These are phyloP conservation scores for Rhopilema esculentum DNA, from an alignment of 30 jellyfish, hydroid and myxozoan genomes.

Conservation along the genomic window DNA sequence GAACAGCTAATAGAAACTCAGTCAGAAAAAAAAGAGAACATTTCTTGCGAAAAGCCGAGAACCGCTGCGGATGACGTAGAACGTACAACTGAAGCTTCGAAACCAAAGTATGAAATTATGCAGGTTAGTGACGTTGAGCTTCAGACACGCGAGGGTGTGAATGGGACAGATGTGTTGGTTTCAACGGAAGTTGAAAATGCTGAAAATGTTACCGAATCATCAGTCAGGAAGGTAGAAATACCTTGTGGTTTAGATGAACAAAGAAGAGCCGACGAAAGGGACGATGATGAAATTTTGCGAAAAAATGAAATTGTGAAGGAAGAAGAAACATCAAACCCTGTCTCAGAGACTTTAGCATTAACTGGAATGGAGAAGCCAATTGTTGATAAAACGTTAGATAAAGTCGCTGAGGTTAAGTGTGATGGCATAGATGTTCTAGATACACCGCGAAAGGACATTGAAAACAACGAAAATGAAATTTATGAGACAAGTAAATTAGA, in stretches of 20 bases:
- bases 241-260: not conserved
- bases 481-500: no score
- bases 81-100: not conserved
- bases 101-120: not conserved
- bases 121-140: not conserved
- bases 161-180: not conserved
- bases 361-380: no score
- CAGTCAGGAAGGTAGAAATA: not conserved
- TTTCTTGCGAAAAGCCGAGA: no score
- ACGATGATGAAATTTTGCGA: not conserved
- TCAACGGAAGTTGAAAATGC: no score
- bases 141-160: not conserved
- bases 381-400: no score
- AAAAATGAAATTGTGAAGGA: not conserved
- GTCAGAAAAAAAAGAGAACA: no score
- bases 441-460: no score
- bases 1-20: no score
- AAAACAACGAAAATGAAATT: no score
- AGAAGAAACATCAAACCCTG: not conserved
- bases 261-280: not conserved
- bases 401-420: no score
- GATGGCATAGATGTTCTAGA: no score
- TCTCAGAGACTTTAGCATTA: not conserved
- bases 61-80: not conserved
- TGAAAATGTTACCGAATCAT: not conserved